Conservation (phyloP, 2,888 invertebrate genomes). For the Torymus auratus region DNA sequence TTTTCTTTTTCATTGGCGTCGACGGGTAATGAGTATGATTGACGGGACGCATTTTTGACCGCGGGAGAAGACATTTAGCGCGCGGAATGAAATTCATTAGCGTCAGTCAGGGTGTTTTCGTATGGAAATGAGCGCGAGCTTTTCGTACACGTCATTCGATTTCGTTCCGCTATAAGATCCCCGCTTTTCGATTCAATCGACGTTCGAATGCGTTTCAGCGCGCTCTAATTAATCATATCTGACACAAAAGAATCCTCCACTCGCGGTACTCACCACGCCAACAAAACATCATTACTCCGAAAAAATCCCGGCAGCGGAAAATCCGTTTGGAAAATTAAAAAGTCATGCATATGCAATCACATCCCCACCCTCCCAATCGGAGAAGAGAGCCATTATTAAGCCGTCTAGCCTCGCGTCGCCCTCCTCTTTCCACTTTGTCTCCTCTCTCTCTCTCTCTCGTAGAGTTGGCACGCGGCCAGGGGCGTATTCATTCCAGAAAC, state of each 20-base stretch:
- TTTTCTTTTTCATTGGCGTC: neutral
- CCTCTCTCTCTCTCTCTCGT: conserved; percentile 18
- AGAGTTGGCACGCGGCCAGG: conserved; percentile 60
- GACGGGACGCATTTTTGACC: neutral
- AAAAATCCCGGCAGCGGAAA: neutral
- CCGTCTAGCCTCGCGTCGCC: conserved; percentile 64
- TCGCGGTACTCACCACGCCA: neutral
- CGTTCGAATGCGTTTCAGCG: too few species aligned
- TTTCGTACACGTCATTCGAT: too few species aligned
- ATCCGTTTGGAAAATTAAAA: conserved; percentile 32
- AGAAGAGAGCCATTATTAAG: conserved; percentile 74
- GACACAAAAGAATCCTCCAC: neutral
- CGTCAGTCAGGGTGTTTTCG: too few species aligned
- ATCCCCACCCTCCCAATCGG: conserved; percentile 66
- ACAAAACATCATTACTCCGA: conserved; percentile 24
- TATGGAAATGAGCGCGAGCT: too few species aligned
- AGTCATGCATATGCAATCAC: conserved; percentile 49
- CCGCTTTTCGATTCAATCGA: too few species aligned
- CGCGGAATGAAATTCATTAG: too few species aligned
- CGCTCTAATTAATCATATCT: too few species aligned
- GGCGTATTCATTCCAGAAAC: conserved; percentile 76
- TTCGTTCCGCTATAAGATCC: too few species aligned
- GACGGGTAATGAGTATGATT: conserved; percentile 5
- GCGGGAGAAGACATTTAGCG: neutral
- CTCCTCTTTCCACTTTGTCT: too few species aligned